Conservation (phyloP, 2,888 invertebrate species). For the Caradrina kadenii region DNA sequence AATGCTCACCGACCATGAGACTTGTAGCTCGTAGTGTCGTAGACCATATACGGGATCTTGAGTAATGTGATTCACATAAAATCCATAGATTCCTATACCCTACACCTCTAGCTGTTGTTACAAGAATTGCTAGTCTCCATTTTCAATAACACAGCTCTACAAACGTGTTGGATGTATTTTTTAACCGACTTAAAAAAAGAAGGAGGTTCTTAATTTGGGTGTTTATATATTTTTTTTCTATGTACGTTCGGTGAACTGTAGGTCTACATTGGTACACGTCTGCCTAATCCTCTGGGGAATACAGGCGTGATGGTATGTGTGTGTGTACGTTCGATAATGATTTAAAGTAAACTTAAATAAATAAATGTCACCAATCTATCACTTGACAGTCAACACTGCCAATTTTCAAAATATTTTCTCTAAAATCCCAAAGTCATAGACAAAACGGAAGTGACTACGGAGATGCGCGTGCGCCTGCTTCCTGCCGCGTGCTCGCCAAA, state of each 20-base stretch:
- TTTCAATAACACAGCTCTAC: neutral
- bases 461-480: constrained; percentile 87
- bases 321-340: neutral
- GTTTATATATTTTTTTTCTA: too few species aligned
- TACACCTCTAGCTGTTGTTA: constrained; percentile 23
- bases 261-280: too few species aligned
- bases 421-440: constrained; percentile 81
- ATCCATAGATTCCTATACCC: constrained; percentile 1
- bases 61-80: constrained; percentile 35
- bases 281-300: too few species aligned
- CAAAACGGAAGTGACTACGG: constrained; percentile 83
- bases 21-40: constrained; percentile 4
- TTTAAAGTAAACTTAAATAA: neutral
- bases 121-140: constrained; percentile 2
- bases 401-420: constrained; percentile 80
- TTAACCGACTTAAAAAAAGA: too few species aligned
- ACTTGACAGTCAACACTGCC: constrained; percentile 43
- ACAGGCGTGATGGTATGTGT: too few species aligned
- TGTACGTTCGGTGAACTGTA: too few species aligned
- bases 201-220: too few species aligned
- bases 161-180: too few species aligned
- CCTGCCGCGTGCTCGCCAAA: constrained; percentile 89
- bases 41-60: constrained; percentile 22
- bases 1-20: constrained; percentile 17
- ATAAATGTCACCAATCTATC: constrained; percentile 64